phyloP scores from a whole-genome alignment of 2,113 vertebrate species.

The Ploceus nigricollis region DNA sequence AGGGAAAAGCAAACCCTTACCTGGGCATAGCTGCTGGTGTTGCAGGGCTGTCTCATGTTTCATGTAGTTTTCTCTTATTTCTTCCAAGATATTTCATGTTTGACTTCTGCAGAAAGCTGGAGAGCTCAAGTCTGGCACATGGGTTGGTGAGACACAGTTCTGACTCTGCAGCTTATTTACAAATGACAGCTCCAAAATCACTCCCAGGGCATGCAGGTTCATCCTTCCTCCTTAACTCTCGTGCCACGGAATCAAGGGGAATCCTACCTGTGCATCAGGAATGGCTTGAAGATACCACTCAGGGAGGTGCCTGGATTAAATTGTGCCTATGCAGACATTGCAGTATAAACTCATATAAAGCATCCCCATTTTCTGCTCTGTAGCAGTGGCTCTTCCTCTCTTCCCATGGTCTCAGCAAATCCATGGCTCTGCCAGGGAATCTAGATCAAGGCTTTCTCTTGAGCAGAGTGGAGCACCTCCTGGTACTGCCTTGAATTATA shows the following conservation, averaged over 20 bases:
- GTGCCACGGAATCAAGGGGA: neutral
- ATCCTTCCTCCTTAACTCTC: neutral
- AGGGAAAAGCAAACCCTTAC: neutral
- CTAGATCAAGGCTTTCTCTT: neutral
- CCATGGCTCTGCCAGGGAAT: accelerated
- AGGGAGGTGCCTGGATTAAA: neutral
- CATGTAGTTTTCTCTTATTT: neutral
- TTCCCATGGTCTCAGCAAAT: neutral
- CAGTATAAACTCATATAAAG: neutral
- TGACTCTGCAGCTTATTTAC: neutral
- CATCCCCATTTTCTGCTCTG: accelerated
- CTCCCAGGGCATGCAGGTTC: neutral
- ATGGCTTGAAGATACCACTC: neutral
- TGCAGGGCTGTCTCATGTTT: neutral
- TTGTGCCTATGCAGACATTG: neutral
- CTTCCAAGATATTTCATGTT: neutral
- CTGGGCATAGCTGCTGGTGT: neutral
- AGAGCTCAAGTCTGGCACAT: neutral
- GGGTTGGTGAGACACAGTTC: neutral
- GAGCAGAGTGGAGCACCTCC: neutral
- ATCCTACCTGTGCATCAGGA: neutral
- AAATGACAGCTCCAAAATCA: neutral
- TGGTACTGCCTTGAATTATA: neutral
- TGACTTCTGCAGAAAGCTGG: neutral
- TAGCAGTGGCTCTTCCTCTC: neutral